These are phyloP conservation scores for Gymnarchus niloticus DNA, from an alignment of 2,113 vertebrate species.

Conservation along the genomic window DNA sequence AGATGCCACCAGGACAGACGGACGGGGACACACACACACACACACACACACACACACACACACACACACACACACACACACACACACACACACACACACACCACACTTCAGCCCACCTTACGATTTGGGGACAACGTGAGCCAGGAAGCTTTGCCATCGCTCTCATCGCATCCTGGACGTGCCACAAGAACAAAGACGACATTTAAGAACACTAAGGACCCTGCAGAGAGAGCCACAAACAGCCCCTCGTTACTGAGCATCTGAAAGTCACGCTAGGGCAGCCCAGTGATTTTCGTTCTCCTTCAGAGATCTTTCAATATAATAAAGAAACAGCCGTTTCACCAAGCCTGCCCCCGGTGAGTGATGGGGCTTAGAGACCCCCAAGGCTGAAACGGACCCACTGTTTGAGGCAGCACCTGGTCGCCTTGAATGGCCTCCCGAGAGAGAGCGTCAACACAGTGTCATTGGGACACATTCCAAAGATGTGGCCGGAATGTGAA, in stretches of 20 bases:
- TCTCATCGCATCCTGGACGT: not conserved
- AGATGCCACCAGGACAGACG: not conserved
- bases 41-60: not conserved
- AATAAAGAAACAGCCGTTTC: not conserved
- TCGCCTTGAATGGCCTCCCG: not conserved
- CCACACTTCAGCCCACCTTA: not conserved
- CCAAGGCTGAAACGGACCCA: not conserved
- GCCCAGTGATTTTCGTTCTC: not conserved
- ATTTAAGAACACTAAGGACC: not conserved
- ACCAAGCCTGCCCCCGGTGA: not conserved
- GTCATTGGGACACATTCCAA: not conserved
- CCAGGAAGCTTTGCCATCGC: not conserved
- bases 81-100: not conserved
- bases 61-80: not conserved
- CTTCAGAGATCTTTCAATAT: not conserved
- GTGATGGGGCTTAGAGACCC: not conserved
- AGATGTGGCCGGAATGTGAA: not conserved
- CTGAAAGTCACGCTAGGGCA: not conserved
- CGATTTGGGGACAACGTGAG: not conserved
- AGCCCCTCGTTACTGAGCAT: not conserved
- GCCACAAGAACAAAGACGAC: not conserved
- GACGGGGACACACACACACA: not conserved
- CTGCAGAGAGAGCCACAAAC: not conserved
- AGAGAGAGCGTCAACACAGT: not conserved
- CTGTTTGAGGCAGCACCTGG: not conserved